Evolutionary conservation across 2,113 vertebrate species (phyloP).

Genomic region (Dipodomys spectabilis): DNA sequence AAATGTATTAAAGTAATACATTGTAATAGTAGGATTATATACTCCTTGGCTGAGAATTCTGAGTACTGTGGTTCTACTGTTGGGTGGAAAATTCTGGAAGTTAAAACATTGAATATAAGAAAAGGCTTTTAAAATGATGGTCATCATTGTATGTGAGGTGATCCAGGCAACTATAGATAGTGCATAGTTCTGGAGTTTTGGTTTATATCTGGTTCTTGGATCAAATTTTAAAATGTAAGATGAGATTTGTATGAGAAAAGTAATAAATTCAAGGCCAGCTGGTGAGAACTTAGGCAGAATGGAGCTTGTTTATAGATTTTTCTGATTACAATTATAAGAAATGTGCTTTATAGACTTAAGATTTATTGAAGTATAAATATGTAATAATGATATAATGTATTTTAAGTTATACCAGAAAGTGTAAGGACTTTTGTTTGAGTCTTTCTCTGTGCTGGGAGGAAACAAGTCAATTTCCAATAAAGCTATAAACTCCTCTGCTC

Average conservation of each 20-base stretch:
- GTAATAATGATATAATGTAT: slow-evolving; percentile 82
- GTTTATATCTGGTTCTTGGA: slow-evolving; percentile 69
- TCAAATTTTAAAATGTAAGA: slow-evolving; percentile 57
- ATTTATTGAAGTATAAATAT: slow-evolving; percentile 83
- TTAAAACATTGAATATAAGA: slow-evolving; percentile 64
- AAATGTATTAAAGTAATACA: slow-evolving; percentile 75
- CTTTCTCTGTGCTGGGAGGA: slow-evolving; percentile 76
- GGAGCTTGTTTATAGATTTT: slow-evolving; percentile 75
- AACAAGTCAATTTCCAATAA: slow-evolving; percentile 72
- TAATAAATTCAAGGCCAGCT: slow-evolving; percentile 52
- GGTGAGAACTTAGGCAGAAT: slow-evolving; percentile 53
- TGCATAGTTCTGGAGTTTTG: slow-evolving; percentile 63
- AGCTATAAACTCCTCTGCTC: slow-evolving; percentile 63
- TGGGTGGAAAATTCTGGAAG: slow-evolving; percentile 73
- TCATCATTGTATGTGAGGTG: slow-evolving; percentile 51
- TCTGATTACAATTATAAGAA: slow-evolving; percentile 77
- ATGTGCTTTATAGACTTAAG: slow-evolving; percentile 82
- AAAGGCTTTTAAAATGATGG: slow-evolving; percentile 58
- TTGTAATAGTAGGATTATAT: slow-evolving; percentile 78
- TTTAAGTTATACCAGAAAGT: slow-evolving; percentile 82
- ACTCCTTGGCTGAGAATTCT: slow-evolving; percentile 73
- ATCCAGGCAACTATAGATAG: slow-evolving; percentile 46
- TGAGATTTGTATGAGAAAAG: slow-evolving; percentile 72
- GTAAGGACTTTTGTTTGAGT: slow-evolving; percentile 77
- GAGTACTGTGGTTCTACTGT: slow-evolving; percentile 73